Conservation (phyloP, 1,140 invertebrate species). For the Drosophila willistoni region DNA sequence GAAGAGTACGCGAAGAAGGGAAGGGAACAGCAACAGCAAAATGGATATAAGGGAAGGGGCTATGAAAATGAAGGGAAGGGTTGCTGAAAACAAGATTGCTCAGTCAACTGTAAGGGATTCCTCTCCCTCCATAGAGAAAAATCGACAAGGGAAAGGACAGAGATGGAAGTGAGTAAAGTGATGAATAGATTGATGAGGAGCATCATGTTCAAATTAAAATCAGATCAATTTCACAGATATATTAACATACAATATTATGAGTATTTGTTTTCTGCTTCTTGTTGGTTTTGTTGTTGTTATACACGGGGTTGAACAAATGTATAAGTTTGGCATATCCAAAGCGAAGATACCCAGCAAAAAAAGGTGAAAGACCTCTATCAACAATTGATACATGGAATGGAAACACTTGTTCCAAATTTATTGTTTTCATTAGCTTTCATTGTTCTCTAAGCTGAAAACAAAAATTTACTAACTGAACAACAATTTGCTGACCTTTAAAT, state of each 20-base stretch:
- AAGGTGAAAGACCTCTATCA: not conserved
- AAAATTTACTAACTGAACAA: not conserved
- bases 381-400: not conserved
- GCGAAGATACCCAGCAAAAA: not conserved
- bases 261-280: conserved; percentile 51
- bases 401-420: conserved; percentile 3
- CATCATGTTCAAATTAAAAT: conserved; percentile 73
- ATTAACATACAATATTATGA: conserved; percentile 60
- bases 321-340: not conserved
- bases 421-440: not conserved
- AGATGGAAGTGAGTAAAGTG: conserved; percentile 13
- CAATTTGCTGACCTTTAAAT: conserved; percentile 1
- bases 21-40: not conserved
- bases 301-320: not conserved
- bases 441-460: not conserved
- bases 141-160: not conserved
- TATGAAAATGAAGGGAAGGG: conserved; percentile 6
- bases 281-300: conserved; percentile 1
- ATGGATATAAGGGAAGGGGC: not conserved
- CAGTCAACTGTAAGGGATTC: conserved; percentile 70
- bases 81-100: conserved; percentile 37
- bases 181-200: conserved; percentile 21
- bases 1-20: conserved; percentile 14
- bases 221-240: conserved; percentile 80
- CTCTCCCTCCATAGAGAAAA: conserved; percentile 7